Conservation (phyloP, 2,888 invertebrate species). For the Hydroisotoma schaefferi region DNA sequence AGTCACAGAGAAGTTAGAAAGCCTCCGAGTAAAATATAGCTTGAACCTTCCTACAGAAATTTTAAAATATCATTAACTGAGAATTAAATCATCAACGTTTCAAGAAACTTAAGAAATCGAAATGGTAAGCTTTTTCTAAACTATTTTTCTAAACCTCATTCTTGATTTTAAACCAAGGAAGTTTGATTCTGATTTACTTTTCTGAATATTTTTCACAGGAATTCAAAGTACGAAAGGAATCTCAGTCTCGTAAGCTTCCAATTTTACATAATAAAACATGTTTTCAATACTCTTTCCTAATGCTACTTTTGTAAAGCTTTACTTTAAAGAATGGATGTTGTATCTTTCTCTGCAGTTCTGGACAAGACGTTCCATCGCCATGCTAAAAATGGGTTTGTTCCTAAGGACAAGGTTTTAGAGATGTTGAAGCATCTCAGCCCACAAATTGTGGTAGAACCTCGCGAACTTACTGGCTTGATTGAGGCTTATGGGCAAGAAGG, state of each 20-base stretch:
- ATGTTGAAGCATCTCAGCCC: slow-evolving; percentile 35
- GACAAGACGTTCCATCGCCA: slow-evolving; percentile 33
- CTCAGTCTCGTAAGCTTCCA: slow-evolving; percentile 32
- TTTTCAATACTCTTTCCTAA: neutral
- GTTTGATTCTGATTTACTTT: too few relatives aligned
- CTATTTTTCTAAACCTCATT: too few relatives aligned
- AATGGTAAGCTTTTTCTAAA: too few relatives aligned
- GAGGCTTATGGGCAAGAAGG: slow-evolving; percentile 5
- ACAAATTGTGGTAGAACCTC: slow-evolving; percentile 17
- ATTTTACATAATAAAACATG: too few relatives aligned
- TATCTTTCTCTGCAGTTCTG: slow-evolving; percentile 26
- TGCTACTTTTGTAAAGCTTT: neutral
- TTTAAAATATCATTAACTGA: too few relatives aligned
- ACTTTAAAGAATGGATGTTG: neutral
- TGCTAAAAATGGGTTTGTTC: slow-evolving; percentile 25
- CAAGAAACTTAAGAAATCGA: too few relatives aligned
- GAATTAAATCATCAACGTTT: too few relatives aligned
- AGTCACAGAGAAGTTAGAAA: too few relatives aligned
- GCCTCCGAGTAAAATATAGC: too few relatives aligned
- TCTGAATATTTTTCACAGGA: slow-evolving; percentile 27
- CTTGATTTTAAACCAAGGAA: too few relatives aligned
- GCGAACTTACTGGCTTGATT: slow-evolving; percentile 19
- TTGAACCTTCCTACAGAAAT: too few relatives aligned
- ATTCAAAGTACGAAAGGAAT: slow-evolving; percentile 37
- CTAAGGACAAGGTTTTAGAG: slow-evolving; percentile 26